These are phyloP conservation scores for Agrochola macilenta DNA, from an alignment of 2,888 invertebrate genomes.

Conservation along the genomic window DNA sequence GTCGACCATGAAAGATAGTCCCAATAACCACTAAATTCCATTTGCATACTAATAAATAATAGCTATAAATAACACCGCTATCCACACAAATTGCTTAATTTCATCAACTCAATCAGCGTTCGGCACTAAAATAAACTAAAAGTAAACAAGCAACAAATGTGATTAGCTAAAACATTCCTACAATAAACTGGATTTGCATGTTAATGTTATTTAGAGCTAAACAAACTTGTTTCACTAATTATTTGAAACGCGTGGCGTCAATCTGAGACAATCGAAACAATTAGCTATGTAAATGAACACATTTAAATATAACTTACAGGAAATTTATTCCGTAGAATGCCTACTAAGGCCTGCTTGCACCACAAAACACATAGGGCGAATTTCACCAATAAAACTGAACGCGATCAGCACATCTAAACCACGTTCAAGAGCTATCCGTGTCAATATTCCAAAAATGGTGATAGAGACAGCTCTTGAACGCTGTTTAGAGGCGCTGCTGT, in stretches of 20 bases:
- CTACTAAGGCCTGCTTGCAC: background rate
- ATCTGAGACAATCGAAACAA: constrained; percentile 60
- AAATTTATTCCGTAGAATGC: background rate
- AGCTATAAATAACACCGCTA: background rate
- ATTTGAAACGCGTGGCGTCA: constrained; percentile 53
- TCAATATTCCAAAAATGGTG: no score
- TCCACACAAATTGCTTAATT: constrained; percentile 33
- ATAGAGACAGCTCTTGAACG: no score
- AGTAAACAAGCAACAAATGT: constrained; percentile 40
- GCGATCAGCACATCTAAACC: no score
- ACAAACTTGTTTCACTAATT: constrained; percentile 55
- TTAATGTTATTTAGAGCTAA: constrained; percentile 39
- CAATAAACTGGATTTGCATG: constrained; percentile 49
- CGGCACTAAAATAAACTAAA: constrained; percentile 27
- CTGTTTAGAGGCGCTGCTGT: no score
- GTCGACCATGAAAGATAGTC: background rate
- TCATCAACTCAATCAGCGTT: constrained; percentile 14
- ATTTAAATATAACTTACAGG: constrained; percentile 16
- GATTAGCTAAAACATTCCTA: constrained; percentile 45
- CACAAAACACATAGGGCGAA: background rate
- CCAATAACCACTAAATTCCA: background rate
- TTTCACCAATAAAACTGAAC: no score
- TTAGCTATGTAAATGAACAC: constrained; percentile 63
- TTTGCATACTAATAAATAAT: constrained; percentile 7
- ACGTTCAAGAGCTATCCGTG: no score